A percentile compares a stretch with the other conserved stretches of the same genome.
Evolutionary conservation across 1,140 invertebrate species (phyloP).

Genomic region (Heliothis subflexa): DNA sequence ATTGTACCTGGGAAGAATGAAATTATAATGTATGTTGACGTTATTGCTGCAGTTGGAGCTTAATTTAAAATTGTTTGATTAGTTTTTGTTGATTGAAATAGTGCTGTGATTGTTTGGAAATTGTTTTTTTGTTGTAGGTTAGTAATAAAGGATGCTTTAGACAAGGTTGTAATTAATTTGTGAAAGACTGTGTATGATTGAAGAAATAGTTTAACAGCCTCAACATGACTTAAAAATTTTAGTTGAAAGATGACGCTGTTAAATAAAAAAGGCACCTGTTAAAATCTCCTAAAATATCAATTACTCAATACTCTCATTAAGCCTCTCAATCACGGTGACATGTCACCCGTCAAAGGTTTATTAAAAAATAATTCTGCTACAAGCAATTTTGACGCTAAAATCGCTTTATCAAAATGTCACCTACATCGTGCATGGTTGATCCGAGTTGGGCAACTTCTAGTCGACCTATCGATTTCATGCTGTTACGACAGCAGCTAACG

Average conservation of each 20-base stretch:
- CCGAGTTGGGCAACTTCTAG: conserved; percentile 31
- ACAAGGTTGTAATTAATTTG: no score
- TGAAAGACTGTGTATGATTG: no score
- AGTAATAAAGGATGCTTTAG: no score
- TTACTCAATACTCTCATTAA: background rate
- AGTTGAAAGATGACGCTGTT: no score
- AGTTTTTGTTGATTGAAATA: conserved; percentile 1
- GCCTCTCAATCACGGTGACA: background rate
- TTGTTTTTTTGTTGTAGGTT: no score
- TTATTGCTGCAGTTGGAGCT: conserved; percentile 11
- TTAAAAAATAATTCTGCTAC: conserved; percentile 39
- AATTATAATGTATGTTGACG: conserved; percentile 40
- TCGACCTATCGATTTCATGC: conserved; percentile 45
- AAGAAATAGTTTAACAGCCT: no score
- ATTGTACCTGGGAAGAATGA: conserved; percentile 81
- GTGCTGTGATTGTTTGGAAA: no score
- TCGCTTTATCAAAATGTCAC: conserved; percentile 52
- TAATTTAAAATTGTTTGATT: conserved; percentile 14
- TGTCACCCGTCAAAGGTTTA: background rate
- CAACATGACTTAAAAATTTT: no score
- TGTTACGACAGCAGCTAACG: conserved; percentile 44
- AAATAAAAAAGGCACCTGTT: no score
- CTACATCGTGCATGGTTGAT: conserved; percentile 34
- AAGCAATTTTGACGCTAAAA: conserved; percentile 39
- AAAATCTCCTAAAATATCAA: no score